These are phyloP conservation scores for Globia sparganii DNA, from an alignment of 2,888 invertebrate species.

Conservation along the genomic window DNA sequence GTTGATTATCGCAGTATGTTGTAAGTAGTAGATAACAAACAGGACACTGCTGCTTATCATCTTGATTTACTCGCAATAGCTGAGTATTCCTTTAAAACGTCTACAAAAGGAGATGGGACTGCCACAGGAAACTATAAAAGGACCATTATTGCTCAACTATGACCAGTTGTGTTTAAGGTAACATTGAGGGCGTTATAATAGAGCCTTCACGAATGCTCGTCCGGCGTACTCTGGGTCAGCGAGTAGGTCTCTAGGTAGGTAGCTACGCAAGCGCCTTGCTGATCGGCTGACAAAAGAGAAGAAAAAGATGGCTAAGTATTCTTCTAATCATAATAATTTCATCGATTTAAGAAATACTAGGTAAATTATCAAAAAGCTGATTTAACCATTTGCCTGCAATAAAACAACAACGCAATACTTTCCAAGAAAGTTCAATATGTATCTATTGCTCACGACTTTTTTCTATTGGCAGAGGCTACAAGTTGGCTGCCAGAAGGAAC, in stretches of 20 bases:
- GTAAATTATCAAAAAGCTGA: conserved; percentile 22
- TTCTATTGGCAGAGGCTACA: conserved; percentile 51
- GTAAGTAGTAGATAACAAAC: neutral
- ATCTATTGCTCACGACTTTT: conserved; percentile 57
- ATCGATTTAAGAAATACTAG: conserved; percentile 6
- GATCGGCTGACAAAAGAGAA: neutral
- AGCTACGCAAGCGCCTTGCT: neutral
- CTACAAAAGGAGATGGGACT: neutral
- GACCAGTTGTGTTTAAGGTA: neutral
- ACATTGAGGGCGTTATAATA: neutral
- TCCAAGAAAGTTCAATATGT: conserved; percentile 57
- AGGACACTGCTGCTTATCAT: no score
- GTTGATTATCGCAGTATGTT: neutral
- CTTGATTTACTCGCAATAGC: neutral
- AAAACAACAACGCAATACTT: conserved; percentile 44
- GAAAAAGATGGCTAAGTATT: no score
- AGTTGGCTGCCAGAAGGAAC: conserved; percentile 36
- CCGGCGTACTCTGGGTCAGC: no score
- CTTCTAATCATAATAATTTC: no score
- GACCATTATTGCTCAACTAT: neutral
- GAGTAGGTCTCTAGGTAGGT: no score
- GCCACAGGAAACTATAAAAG: neutral
- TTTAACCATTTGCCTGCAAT: conserved; percentile 38
- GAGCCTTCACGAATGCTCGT: neutral
- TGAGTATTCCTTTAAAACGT: neutral